phyloP scores from a whole-genome alignment of 2,113 vertebrate genomes.

The Tragelaphus scriptus region DNA sequence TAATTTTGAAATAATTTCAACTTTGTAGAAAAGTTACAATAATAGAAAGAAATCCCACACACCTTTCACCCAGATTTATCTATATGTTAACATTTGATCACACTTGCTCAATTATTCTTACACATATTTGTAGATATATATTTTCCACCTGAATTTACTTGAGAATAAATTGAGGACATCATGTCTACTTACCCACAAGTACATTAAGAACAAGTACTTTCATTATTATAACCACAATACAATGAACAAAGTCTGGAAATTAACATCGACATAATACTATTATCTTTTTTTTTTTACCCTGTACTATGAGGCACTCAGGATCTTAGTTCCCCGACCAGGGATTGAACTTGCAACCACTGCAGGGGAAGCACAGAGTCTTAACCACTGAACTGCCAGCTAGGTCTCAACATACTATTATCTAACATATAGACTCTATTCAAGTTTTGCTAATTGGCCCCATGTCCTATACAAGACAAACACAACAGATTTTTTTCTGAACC shows the following conservation, averaged over 20 bases:
- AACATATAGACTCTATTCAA: not conserved
- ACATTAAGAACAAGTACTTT: not conserved
- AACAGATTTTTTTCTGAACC: not conserved
- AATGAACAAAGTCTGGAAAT: not conserved
- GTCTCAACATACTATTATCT: not conserved
- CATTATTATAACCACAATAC: not conserved
- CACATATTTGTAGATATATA: not conserved
- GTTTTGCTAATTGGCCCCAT: not conserved
- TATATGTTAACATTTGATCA: not conserved
- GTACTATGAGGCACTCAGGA: not conserved
- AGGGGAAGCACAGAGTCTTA: not conserved
- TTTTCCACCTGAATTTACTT: not conserved
- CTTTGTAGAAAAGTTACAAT: not conserved
- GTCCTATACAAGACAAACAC: not conserved
- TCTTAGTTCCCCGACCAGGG: not conserved
- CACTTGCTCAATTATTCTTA: not conserved
- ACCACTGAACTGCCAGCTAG: not conserved
- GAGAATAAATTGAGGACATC: not conserved
- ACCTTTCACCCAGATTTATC: not conserved
- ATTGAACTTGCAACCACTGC: not conserved
- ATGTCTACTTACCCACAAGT: not conserved
- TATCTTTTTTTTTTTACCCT: not conserved
- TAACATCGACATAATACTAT: not conserved
- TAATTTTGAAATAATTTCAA: not conserved
- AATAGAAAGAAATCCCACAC: not conserved